Evolutionary conservation across 1,140 invertebrate species (phyloP).

Genomic region (Formica exsecta): DNA sequence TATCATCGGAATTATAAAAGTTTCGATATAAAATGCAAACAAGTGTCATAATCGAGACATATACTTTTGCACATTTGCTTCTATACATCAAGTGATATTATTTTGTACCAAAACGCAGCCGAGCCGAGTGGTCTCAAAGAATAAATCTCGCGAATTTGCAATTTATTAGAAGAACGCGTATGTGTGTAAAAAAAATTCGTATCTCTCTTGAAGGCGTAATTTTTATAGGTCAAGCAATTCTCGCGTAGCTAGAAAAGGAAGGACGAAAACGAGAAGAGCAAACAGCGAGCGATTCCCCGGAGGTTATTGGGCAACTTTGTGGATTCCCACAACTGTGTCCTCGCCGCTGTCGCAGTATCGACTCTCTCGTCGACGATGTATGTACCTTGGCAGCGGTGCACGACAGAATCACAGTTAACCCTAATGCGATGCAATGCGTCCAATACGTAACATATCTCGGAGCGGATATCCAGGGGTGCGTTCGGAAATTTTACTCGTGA

Average conservation of each 20-base stretch:
- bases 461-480: neutral
- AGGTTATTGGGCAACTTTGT: neutral
- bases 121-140: constrained; percentile 5
- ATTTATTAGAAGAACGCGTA: neutral
- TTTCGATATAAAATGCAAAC: constrained; percentile 12
- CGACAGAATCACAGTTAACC: constrained; percentile 66
- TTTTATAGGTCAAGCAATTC: constrained; percentile 28
- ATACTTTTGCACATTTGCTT: constrained; percentile 38
- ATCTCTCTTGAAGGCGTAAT: neutral
- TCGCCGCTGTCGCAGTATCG: neutral
- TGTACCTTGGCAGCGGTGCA: constrained; percentile 58
- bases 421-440: constrained; percentile 58
- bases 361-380: neutral
- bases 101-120: neutral
- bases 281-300: neutral
- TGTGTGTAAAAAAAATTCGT: neutral
- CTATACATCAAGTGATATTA: neutral
- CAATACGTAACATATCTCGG: constrained; percentile 56
- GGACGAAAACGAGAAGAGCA: neutral
- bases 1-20: neutral
- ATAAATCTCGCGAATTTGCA: constrained; percentile 7
- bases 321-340: neutral
- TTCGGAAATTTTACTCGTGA: too few species aligned
- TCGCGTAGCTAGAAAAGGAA: neutral
- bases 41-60: constrained; percentile 48